Evolutionary conservation across 92 coral and sea anemone genomes (phyloP), one percentile per base, ranked within the genome.

Genomic region (Zoanthus sansibaricus): DNA sequence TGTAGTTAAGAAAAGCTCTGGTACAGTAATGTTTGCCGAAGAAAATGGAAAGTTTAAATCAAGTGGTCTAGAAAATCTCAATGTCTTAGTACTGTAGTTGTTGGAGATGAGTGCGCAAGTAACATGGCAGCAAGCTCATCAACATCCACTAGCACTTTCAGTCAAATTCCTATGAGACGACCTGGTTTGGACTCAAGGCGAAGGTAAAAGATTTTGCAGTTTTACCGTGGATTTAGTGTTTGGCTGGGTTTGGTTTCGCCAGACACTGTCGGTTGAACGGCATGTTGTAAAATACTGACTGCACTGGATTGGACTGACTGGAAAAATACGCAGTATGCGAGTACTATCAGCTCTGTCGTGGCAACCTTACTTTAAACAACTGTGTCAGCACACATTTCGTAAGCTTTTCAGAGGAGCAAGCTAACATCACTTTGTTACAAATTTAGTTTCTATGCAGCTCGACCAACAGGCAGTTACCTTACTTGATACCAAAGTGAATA

Each of bases 401-500:
- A 20, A 75, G 42, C 18, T 52, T 75, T 17, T 1, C 79, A 49
- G 79, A 75, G 6, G 62, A 75, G 52, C 79, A 75, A 45, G 79
- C 79, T 2, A 75, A 25, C 37, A 75, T 66, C 7, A 0, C 4
- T 56, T 47, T 56, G 62, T 75, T 48, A 5, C 33, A 1, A 51
- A 13, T 44, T 10, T 49, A 31, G 64, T 75, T 47, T 75, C 79
- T 54, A 66, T 46, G 17, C 79, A 75, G 10, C 37, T 75, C 7
- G 79, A 75, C 14, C 79, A 75, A 44, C 79, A 75, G 79, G 37
- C 79, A 18, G 79, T 75, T 16, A 75, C 79, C 8, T 54, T 75
- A 1, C 42, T 75, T 52, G 79, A 51, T 58, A 7, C 79, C 12
- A 75, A 75, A 44, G 32, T 75, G 33, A 75, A 75, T 52, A 64